Base-by-base conservation (phyloP, 2,113 vertebrate genomes). In the Sinocyclocheilus rhinocerous region DNA sequence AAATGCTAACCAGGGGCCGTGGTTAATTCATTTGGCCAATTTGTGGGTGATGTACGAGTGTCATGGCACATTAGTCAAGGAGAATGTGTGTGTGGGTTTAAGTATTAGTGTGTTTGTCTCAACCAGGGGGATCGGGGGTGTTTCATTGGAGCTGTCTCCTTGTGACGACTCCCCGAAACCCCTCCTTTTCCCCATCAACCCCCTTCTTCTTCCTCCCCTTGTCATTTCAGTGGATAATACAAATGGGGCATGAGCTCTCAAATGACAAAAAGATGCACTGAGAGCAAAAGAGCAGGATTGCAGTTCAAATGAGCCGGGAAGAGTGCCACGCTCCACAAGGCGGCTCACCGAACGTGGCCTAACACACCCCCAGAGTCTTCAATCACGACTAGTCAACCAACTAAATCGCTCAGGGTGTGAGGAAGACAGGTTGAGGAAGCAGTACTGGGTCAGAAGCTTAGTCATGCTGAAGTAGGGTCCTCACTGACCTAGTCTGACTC, bases 1-100 rank as follows among this genome's bases (percentile, higher is more conserved):
- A 98, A 98, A 98, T 96, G 97, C 97, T 98, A 98, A 98, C 97
- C 98, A 99, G 98, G 97, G 97, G 96, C 98, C 95, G 96, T 97
- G 96, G 96, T 98, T 99, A 99, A 99, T 99, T 99, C 98, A 98
- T 99, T 99, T 99, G 97, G 96, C 98, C 97, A 99, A 99, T 99
- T 99, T 99, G 96, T 93, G 95, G 95, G 96, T 99, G 98, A 99
- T 99, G 96, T 98, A 99, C 97, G 97, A 97, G 96, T 96, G 97
- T 97, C 95, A 95, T 95, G 93, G 96, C 95, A 95, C 98, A 98
- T 99, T 97, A 97, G 96, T 97, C 97, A 97, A 95, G 95, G 92
- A 82, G 92, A 94, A 90, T 93, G 92, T 83, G 36, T 84, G 81
- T 90, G 65, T 57, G 90, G 42, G 42, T 45, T 45, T 10, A 45